These are phyloP conservation scores for Babyrousa celebensis DNA, from an alignment of 2,797 vertebrate genomes.

Conservation along the genomic window DNA sequence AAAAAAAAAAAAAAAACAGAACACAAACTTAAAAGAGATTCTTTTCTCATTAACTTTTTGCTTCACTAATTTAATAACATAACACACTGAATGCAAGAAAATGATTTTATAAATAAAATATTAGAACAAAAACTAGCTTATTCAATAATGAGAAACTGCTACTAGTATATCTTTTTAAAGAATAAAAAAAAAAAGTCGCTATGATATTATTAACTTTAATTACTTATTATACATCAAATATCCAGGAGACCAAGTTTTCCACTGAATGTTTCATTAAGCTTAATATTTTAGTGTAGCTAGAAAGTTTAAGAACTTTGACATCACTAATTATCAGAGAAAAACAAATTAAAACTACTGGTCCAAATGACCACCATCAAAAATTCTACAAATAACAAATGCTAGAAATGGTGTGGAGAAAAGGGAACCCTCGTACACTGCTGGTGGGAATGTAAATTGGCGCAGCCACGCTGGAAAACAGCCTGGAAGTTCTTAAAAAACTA, in stretches of 20 bases:
- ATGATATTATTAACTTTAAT: background rate
- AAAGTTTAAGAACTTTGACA: constrained; percentile 51
- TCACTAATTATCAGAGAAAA: background rate
- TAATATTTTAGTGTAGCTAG: constrained; percentile 60
- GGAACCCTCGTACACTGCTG: background rate
- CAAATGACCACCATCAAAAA: background rate
- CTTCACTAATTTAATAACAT: constrained; percentile 29
- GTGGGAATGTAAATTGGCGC: too few species aligned
- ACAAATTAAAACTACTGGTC: background rate
- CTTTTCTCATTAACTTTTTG: background rate
- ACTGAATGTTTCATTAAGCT: background rate
- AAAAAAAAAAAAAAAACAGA: too few species aligned
- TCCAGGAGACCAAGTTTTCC: constrained; percentile 47
- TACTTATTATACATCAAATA: constrained; percentile 40
- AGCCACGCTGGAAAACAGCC: background rate
- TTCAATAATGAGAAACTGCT: constrained; percentile 34
- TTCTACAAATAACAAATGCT: background rate
- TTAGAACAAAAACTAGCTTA: constrained; percentile 50
- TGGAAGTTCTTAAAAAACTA: background rate
- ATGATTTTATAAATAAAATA: constrained; percentile 57
- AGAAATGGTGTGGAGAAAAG: background rate
- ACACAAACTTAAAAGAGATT: constrained; percentile 40
- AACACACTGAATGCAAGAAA: constrained; percentile 51
- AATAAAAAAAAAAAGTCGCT: background rate
- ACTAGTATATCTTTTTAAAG: background rate